Evolutionary conservation across 2,797 vertebrate species (phyloP).

Genomic region (Tympanoctomys barrerae): DNA sequence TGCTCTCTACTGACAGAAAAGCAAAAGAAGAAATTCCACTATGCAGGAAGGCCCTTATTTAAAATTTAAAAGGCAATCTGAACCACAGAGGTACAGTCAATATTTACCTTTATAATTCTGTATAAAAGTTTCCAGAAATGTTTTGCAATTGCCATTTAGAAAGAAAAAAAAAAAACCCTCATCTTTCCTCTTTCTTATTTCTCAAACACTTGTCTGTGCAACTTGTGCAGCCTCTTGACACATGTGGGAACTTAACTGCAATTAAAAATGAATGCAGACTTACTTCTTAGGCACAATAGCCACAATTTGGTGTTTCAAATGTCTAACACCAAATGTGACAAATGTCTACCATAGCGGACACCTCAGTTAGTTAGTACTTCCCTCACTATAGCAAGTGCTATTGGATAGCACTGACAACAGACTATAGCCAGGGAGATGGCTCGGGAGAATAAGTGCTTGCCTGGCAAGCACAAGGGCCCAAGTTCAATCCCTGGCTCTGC

Average conservation of each 20-base stretch:
- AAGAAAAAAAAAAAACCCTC: background rate
- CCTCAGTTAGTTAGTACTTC: background rate
- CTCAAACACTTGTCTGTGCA: background rate
- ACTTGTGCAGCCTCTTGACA: background rate
- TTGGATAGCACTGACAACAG: background rate
- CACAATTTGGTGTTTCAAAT: background rate
- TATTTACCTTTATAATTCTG: background rate
- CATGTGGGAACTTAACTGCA: background rate
- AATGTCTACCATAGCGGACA: background rate
- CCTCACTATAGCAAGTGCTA: background rate
- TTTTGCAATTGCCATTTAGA: constrained; percentile 18
- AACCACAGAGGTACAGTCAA: background rate
- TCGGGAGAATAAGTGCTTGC: no score
- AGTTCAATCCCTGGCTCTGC: no score
- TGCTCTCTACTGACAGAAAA: background rate
- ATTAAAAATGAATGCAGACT: constrained; percentile 32
- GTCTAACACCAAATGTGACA: background rate
- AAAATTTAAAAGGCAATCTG: background rate
- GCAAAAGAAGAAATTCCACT: background rate
- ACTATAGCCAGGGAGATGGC: no score
- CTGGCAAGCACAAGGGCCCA: no score
- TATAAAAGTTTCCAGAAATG: background rate
- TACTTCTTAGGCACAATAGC: background rate
- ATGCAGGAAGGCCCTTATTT: background rate
- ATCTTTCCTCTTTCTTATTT: background rate